Evolutionary conservation across 1,140 invertebrate genomes (phyloP), one percentile per base, ranked within the genome.

Genomic region (Holcopasites calliopsidis): DNA sequence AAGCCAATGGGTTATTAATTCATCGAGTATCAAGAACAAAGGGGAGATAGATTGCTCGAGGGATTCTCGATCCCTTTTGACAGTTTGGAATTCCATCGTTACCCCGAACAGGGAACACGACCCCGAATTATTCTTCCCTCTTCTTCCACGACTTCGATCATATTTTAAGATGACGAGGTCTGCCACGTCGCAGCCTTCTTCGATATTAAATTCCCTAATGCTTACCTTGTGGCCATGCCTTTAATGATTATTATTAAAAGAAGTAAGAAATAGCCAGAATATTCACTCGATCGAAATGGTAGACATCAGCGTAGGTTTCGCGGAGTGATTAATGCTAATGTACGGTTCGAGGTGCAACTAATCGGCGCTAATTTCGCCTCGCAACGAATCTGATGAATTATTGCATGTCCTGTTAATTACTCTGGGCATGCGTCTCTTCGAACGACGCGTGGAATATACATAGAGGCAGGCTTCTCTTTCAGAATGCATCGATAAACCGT

Each of bases 71-170:
- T 73, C 26, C 61, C 40, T 57, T 66, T 55, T 74, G 61, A 74
- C 71, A 66, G 62, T 7, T 16, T 28, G 61, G 57, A 74, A 74
- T 40, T 42, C 71, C 49, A 74, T 74, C 71, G 50, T 74, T 74
- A 55, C 66, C 55, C 38, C 50, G 11, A 40, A 6, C 21, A 21
- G 11, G n/a, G 42, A 21, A 28, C 38, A 16, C 38, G 28, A 54
- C n/a, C 42, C 44, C 44, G 38, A 40, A 42, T 66, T 40, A 47
- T 33, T 65, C 44, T 44, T 74, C 50, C 50, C 31, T 57, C 40
- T 23, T 47, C 8, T 21, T 50, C 61, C 61, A 18, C 70, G 35
- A 47, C 16, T 31, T 44, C 11, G 54, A 55, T 40, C 62, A 74
- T 74, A 66, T 74, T 74, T 74, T 66, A 55, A 74, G 71, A 47